Conservation (phyloP, 2,797 vertebrate genomes). For the Argentina silus region DNA sequence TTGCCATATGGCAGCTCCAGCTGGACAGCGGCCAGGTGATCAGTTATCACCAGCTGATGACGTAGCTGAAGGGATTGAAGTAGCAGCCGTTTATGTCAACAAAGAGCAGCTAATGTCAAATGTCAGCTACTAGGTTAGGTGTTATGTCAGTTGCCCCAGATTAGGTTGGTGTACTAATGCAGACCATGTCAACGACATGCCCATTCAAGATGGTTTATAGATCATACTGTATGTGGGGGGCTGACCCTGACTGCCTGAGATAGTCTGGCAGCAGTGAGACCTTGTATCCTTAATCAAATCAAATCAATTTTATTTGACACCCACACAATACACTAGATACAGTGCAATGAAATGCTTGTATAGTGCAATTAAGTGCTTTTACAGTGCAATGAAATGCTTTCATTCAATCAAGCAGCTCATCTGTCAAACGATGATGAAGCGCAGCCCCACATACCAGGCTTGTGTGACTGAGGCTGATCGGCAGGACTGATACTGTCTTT, state of each 20-base stretch:
- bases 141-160: not conserved
- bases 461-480: too few species aligned
- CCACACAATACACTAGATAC: not conserved
- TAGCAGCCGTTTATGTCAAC: not conserved
- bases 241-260: too few species aligned
- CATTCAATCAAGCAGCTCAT: too few species aligned
- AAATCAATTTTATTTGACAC: not conserved
- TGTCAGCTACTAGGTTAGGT: not conserved
- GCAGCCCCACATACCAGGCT: too few species aligned
- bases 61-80: not conserved
- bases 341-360: not conserved
- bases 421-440: too few species aligned
- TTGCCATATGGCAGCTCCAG: not conserved
- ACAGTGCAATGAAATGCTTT: not conserved
- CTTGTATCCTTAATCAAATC: not conserved
- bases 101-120: not conserved
- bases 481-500: too few species aligned
- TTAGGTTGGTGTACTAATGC: not conserved
- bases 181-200: not conserved
- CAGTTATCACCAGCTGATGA: not conserved
- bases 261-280: not conserved
- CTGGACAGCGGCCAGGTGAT: too few species aligned
- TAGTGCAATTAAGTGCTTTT: not conserved
- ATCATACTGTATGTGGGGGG: too few species aligned
- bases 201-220: too few species aligned